These are phyloP conservation scores for Drosophila melanosoma DNA, from an alignment of 2,888 invertebrate genomes.

Conservation along the genomic window DNA sequence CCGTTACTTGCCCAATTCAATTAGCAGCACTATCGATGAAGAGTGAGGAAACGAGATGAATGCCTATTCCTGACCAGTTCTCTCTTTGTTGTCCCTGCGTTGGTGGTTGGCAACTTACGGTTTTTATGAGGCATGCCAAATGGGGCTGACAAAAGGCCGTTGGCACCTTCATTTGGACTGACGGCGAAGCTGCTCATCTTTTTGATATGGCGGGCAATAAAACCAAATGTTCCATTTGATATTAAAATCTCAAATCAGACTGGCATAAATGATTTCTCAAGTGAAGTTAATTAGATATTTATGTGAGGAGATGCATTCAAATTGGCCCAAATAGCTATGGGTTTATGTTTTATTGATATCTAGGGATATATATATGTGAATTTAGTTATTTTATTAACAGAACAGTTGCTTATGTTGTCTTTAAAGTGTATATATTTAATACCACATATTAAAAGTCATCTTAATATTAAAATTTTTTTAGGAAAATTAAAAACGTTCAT, in stretches of 20 bases:
- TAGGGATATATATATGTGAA: not conserved
- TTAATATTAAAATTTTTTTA: not conserved
- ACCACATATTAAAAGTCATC: not conserved
- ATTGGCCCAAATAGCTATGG: not conserved
- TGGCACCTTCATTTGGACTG: slow-evolving; percentile 48
- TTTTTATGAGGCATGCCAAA: slow-evolving; percentile 74
- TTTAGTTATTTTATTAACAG: not conserved
- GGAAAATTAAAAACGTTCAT: not conserved
- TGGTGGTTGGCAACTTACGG: slow-evolving; percentile 23
- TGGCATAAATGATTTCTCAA: slow-evolving; percentile 3
- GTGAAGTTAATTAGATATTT: slow-evolving; percentile 30
- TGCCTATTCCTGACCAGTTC: not conserved
- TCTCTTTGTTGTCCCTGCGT: slow-evolving; percentile 8
- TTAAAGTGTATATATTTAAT: not conserved
- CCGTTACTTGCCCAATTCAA: slow-evolving; percentile 73
- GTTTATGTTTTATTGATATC: not conserved
- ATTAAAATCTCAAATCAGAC: not conserved
- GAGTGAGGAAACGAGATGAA: not conserved
- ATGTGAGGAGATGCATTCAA: slow-evolving; percentile 1
- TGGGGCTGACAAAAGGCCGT: slow-evolving; percentile 41
- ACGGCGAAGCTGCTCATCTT: not conserved
- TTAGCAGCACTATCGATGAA: slow-evolving; percentile 54
- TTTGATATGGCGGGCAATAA: slow-evolving; percentile 61
- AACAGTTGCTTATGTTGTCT: not conserved
- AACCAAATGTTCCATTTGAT: slow-evolving; percentile 9